Base-by-base conservation (phyloP, 2,797 vertebrate species). In the Carapus acus region DNA sequence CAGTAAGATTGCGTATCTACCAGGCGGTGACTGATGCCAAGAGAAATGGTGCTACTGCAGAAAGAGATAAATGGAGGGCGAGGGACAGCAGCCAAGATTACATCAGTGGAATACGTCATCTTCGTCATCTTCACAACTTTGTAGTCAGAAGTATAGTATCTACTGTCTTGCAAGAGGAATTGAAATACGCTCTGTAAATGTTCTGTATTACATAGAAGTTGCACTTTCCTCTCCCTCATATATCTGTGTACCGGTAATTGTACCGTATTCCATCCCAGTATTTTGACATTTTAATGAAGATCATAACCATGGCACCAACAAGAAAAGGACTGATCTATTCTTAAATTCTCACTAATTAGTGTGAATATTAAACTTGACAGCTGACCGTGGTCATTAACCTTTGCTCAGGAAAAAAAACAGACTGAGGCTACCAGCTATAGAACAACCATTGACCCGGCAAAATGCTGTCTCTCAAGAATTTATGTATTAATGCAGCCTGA, bases 1-100 rank as follows among this genome's bases (percentile, higher is more conserved):
- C 50, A 81, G 74, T 53, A 39, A 83, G 85, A 83, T 84, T 85
- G 66, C 58, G 23, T 76, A 81, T 84, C 80, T 68, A 55, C 60
- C 48, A 14, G 22, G 59, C 42, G 54, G 56, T 68, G 81, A 83
- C 72, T 73, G 68, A 78, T 81, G 69, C 76, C 53, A 54, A 68
- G 62, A 38, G 20, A 43, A 23, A 43, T 4, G 19, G 50, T 31
- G 49, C 78, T 80, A 68, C 82, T 76, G 67, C 39, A 49, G 39
- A 52, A 63, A 18, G n/a, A 56, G 51, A 46, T 17, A 17, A 36
- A 39, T 40, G 55, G 57, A 24, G 37, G 18, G 19, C 24, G 13
- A 54, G 40, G 54, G 58, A 33, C 38, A 6, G 57, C 59, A 52
- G 71, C 62, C 62, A 65, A 17, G 44, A 65, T 73, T 22, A 52